Conservation (phyloP, 2,888 invertebrate genomes). For the Chorisops tibialis region DNA sequence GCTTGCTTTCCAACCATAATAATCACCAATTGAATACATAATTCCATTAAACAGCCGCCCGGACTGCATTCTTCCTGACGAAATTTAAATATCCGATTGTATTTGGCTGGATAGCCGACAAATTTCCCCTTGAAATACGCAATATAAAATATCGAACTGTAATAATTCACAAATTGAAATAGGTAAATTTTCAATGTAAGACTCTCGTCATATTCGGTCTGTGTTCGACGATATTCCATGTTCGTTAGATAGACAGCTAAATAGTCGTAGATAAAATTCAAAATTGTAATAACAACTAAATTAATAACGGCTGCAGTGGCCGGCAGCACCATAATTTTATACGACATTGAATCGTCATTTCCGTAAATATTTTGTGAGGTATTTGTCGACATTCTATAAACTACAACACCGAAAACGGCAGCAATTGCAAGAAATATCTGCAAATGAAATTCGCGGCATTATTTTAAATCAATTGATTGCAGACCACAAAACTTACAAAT, state of each 20-base stretch:
- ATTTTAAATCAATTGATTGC: neutral
- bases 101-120: slow-evolving; percentile 73
- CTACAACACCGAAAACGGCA: slow-evolving; percentile 71
- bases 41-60: slow-evolving; percentile 81
- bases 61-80: slow-evolving; percentile 78
- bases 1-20: slow-evolving; percentile 87
- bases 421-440: slow-evolving; percentile 67
- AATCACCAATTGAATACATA: slow-evolving; percentile 79
- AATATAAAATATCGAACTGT: slow-evolving; percentile 83
- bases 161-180: slow-evolving; percentile 87
- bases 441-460: slow-evolving; percentile 26
- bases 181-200: slow-evolving; percentile 82
- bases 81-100: slow-evolving; percentile 67
- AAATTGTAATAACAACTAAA: slow-evolving; percentile 69
- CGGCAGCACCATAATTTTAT: slow-evolving; percentile 66
- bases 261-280: slow-evolving; percentile 67
- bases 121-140: slow-evolving; percentile 75
- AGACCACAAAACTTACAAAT: slow-evolving; percentile 42
- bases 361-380: slow-evolving; percentile 59
- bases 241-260: slow-evolving; percentile 68
- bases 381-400: slow-evolving; percentile 69
- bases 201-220: slow-evolving; percentile 83
- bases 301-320: slow-evolving; percentile 75
- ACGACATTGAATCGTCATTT: slow-evolving; percentile 53
- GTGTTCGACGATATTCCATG: slow-evolving; percentile 72